A percentile compares a stretch with the other conserved stretches of the same genome.
These are phyloP conservation scores for Bagarius yarrelli DNA, from an alignment of 2,113 vertebrate genomes.

Conservation along the genomic window DNA sequence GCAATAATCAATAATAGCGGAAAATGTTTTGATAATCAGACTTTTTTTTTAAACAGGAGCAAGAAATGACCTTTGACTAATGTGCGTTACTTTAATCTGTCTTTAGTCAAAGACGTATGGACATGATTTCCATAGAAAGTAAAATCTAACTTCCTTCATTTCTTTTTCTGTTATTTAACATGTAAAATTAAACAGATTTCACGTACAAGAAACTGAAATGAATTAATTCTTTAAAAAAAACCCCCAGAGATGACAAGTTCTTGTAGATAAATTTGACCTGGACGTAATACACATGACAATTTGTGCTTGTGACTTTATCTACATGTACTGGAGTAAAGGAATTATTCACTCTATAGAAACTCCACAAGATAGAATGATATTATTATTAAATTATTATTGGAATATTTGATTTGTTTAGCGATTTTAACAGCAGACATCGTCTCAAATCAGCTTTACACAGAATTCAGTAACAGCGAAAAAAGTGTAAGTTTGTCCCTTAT, in stretches of 20 bases:
- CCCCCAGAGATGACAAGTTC: not conserved
- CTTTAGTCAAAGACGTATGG: not conserved
- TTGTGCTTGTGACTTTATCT: not conserved
- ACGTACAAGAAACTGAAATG: not conserved
- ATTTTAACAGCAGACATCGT: too few relatives aligned
- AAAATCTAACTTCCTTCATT: not conserved
- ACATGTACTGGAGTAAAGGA: not conserved
- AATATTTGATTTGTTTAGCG: too few relatives aligned
- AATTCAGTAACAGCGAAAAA: too few relatives aligned
- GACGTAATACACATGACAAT: not conserved
- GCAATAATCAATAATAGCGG: not conserved
- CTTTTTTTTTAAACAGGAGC: not conserved
- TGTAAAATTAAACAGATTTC: not conserved
- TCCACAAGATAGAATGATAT: not conserved
- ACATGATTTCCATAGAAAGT: not conserved
- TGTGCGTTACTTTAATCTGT: not conserved
- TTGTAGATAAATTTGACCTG: not conserved
- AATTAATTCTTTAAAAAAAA: not conserved
- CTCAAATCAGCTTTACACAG: too few relatives aligned
- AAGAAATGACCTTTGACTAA: not conserved
- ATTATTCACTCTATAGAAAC: not conserved
- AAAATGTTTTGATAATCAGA: not conserved
- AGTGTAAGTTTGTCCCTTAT: too few relatives aligned
- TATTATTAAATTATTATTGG: not conserved
- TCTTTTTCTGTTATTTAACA: not conserved